Percentiles rank a stretch among this genome's conserved stretches.
Evolutionary conservation across 2,797 vertebrate species (phyloP).

Genomic region (Heterohyrax brucei): DNA sequence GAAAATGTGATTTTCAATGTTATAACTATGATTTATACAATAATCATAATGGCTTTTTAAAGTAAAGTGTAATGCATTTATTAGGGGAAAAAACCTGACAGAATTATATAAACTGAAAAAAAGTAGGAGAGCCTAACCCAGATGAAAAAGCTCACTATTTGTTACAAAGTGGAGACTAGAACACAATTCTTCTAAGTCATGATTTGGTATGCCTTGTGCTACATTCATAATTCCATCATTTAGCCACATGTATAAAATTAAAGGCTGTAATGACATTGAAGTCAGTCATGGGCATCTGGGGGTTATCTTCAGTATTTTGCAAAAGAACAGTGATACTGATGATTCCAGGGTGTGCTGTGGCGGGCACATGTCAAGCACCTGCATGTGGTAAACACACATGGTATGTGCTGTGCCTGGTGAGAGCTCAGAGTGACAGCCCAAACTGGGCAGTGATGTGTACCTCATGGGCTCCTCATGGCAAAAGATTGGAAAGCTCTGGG

Average conservation of each 20-base stretch:
- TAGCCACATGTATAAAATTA: slow-evolving; percentile 18
- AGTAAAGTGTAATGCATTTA: slow-evolving; percentile 36
- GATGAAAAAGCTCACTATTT: slow-evolving; percentile 1
- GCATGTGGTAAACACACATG: not conserved
- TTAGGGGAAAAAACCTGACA: not conserved
- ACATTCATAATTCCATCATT: not conserved
- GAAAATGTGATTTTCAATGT: not conserved
- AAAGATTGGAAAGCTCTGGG: not conserved
- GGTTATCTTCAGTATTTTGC: slow-evolving; percentile 7
- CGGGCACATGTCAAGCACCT: not conserved
- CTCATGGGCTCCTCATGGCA: not conserved
- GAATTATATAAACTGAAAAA: slow-evolving; percentile 20
- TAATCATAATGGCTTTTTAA: not conserved
- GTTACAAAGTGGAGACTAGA: not conserved
- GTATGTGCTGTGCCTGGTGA: not conserved
- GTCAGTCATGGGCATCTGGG: not conserved
- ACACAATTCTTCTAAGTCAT: not conserved
- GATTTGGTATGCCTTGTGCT: not conserved
- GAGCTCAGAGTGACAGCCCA: not conserved
- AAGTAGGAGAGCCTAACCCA: not conserved
- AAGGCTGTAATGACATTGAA: not conserved
- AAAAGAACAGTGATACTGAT: not conserved
- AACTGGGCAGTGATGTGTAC: not conserved
- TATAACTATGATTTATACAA: slow-evolving; percentile 22
- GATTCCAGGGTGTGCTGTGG: not conserved